These are phyloP conservation scores for Zeugodacus cucurbitae DNA, from an alignment of 1,140 invertebrate species.

Conservation along the genomic window DNA sequence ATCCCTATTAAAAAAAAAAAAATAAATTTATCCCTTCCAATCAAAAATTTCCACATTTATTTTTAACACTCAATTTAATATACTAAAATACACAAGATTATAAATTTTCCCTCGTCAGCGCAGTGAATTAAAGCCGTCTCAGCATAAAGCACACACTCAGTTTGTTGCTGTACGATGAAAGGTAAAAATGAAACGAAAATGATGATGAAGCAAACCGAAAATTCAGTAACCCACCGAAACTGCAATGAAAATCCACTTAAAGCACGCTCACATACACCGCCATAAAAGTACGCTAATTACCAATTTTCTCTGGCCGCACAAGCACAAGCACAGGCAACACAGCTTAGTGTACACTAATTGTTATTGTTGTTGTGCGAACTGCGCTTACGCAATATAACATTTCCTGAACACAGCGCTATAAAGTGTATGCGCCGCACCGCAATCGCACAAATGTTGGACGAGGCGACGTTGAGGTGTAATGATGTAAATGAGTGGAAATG, in stretches of 20 bases:
- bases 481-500: not conserved
- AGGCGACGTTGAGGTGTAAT: not conserved
- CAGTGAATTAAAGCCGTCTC: too few species aligned
- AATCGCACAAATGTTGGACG: not conserved
- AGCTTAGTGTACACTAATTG: not conserved
- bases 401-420: not conserved
- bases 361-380: conserved; percentile 23
- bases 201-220: not conserved
- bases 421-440: not conserved
- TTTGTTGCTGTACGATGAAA: not conserved
- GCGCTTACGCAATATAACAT: conserved; percentile 15
- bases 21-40: too few species aligned
- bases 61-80: too few species aligned
- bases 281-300: conserved; percentile 26
- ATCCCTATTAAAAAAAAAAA: too few species aligned
- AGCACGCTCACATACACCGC: not conserved
- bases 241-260: not conserved
- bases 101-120: too few species aligned
- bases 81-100: too few species aligned
- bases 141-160: too few species aligned
- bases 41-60: too few species aligned
- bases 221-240: not conserved
- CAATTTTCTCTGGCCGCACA: not conserved
- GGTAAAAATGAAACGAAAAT: not conserved
- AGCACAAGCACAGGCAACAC: not conserved